Percentiles rank a stretch among this genome's conserved stretches.
phyloP scores from a whole-genome alignment of 2,888 invertebrate genomes.

The Norana najaformis region DNA sequence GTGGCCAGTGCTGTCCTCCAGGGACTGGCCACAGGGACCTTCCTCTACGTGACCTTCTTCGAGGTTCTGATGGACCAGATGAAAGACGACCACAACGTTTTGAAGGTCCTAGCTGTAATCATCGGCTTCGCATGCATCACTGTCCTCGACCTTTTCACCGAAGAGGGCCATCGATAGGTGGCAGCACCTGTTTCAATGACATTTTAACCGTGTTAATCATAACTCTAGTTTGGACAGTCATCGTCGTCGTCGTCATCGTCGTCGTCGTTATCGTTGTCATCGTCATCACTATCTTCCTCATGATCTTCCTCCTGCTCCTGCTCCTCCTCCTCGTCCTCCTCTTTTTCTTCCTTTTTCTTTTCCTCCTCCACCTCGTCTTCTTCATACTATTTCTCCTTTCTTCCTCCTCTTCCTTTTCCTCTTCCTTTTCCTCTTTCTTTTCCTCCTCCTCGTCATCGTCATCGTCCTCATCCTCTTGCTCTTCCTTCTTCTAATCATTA shows the following conservation, averaged over 20 bases:
- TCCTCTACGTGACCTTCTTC: slow-evolving; percentile 90
- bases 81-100: slow-evolving; percentile 33
- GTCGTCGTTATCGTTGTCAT: background rate
- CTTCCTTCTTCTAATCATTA: too few relatives aligned
- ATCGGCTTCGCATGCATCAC: slow-evolving; percentile 30
- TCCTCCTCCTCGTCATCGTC: background rate
- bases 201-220: background rate
- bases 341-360: too few relatives aligned
- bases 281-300: too few relatives aligned
- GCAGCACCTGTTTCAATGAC: background rate
- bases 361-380: too few relatives aligned
- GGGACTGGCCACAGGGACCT: slow-evolving; percentile 87
- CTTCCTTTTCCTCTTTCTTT: too few relatives aligned
- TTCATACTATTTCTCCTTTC: too few relatives aligned
- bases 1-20: slow-evolving; percentile 65
- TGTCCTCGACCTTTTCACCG: slow-evolving; percentile 27
- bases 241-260: background rate
- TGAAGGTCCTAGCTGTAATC: slow-evolving; percentile 35
- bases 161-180: background rate
- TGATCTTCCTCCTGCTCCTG: too few relatives aligned
- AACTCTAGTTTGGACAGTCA: background rate
- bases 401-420: too few relatives aligned
- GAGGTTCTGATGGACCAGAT: slow-evolving; percentile 78
- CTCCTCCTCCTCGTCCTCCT: too few relatives aligned
- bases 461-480: too few relatives aligned